Percentiles rank a stretch among this genome's conserved stretches.
Conservation (phyloP, 2,113 vertebrate species). For the Laticauda laticaudata region DNA sequence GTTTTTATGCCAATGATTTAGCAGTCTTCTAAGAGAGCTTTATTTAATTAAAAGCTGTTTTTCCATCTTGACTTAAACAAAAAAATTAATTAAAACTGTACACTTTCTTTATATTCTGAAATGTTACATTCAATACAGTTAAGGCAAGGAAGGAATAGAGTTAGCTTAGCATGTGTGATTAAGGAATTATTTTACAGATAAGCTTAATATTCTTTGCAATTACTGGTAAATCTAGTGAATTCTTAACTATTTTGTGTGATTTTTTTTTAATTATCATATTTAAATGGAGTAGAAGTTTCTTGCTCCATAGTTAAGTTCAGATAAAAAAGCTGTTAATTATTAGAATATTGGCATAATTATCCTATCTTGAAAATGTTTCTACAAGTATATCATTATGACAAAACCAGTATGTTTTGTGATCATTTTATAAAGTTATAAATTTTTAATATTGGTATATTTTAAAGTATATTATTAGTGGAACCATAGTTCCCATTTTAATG, state of each 20-base stretch:
- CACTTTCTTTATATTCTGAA: conserved; percentile 55
- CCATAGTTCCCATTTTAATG: conserved; percentile 46
- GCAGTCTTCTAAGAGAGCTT: conserved; percentile 46
- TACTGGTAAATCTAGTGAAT: conserved; percentile 14
- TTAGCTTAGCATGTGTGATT: conserved; percentile 53
- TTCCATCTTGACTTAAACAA: conserved; percentile 31
- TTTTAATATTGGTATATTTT: conserved; percentile 49
- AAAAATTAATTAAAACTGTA: conserved; percentile 28
- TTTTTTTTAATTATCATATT: conserved; percentile 24
- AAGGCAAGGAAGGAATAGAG: conserved; percentile 42
- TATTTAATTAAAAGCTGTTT: conserved; percentile 30
- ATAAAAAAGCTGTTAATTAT: background rate
- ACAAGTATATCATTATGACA: conserved; percentile 10
- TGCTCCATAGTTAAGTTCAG: background rate
- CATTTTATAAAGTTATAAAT: conserved; percentile 42
- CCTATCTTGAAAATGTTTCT: conserved; percentile 32
- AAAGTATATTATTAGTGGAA: conserved; percentile 63
- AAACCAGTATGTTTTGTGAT: conserved; percentile 40
- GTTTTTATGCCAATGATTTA: conserved; percentile 49
- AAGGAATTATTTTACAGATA: conserved; percentile 45
- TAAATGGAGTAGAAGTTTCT: conserved; percentile 27
- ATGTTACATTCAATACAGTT: conserved; percentile 57
- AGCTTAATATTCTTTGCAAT: conserved; percentile 26
- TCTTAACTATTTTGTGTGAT: background rate
- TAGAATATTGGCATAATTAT: conserved; percentile 11